Conservation (phyloP, 2,888 invertebrate species). For the Noctua comes region DNA sequence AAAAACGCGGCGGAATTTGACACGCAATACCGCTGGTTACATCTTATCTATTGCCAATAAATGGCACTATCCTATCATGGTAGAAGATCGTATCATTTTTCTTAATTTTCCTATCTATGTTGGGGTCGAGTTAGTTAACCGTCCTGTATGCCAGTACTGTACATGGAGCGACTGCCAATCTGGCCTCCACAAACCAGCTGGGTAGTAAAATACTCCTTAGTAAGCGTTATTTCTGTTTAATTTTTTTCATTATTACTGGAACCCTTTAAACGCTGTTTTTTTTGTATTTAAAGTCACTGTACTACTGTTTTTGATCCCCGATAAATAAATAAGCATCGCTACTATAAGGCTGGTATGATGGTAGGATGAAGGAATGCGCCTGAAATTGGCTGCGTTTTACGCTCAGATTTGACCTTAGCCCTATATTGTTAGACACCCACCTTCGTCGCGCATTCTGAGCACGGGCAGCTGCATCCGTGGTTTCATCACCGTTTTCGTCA, state of each 20-base stretch:
- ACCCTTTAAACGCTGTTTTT: too few species aligned
- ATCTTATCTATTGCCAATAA: not conserved
- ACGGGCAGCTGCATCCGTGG: conserved; percentile 53
- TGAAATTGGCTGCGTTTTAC: not conserved
- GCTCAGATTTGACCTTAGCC: not conserved
- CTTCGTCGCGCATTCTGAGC: conserved; percentile 69
- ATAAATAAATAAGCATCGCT: not conserved
- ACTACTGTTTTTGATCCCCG: not conserved
- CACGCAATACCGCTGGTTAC: not conserved
- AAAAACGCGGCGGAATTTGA: conserved; percentile 2
- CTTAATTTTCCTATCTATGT: not conserved
- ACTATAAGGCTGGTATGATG: not conserved
- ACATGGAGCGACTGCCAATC: not conserved
- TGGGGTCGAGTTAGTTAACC: not conserved
- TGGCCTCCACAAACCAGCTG: not conserved
- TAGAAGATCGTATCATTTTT: not conserved
- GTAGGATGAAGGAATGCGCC: not conserved
- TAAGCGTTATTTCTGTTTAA: not conserved
- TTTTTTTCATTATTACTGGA: not conserved
- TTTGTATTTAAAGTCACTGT: not conserved
- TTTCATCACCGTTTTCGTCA: conserved; percentile 70
- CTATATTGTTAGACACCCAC: conserved; percentile 55
- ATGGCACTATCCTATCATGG: not conserved
- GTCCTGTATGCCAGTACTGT: not conserved
- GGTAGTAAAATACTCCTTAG: not conserved